Evolutionary conservation across 2,113 vertebrate species (phyloP), one percentile per base, ranked within the genome.

Genomic region (Phoenicopterus ruber): DNA sequence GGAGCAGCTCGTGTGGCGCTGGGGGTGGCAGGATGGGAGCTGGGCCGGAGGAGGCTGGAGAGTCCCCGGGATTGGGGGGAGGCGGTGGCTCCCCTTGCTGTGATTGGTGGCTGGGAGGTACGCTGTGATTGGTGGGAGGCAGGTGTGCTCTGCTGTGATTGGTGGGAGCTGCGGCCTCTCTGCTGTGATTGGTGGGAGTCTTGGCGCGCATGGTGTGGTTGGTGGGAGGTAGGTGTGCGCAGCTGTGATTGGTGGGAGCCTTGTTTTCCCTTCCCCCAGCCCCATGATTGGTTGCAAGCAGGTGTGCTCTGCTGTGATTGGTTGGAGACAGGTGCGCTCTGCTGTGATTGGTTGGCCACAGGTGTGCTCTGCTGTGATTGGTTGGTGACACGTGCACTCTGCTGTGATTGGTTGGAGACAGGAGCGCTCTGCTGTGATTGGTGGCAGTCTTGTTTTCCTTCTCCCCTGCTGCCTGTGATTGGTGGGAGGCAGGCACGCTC

Each of bases 1-100:
- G 6, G 34, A 36, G 32, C 0, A 2, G 14, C 17, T 49, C 1
- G 5, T 4, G 42, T 36, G 3, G 20, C 0, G 5, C 49, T 14
- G n/a, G 28, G 46, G 21, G 31, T 15, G 76, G 59, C 7, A 25
- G 46, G 47, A 26, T 29, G 62, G 69, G 78, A 11, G 31, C 15
- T 9, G 61, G 9, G 34, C 18, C 4, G 44, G 20, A 36, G 25
- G 28, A 8, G 24, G 6, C 0, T 4, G 57, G 36, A 22, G 38
- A 3, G 0, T 11, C 31, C 17, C 36, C 2, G 6, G 17, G 40
- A 49, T 52, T 63, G 49, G 92, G 13, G 69, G 49, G 36, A 50
- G 20, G 55, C 2, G 5, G 24, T 2, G 11, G 8, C 12, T 36
- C 5, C 20, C 11, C 15, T 15, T 1, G 0, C 17, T 29, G 57